Conservation (phyloP, 2,113 vertebrate genomes). For the Ciconia maguari region DNA sequence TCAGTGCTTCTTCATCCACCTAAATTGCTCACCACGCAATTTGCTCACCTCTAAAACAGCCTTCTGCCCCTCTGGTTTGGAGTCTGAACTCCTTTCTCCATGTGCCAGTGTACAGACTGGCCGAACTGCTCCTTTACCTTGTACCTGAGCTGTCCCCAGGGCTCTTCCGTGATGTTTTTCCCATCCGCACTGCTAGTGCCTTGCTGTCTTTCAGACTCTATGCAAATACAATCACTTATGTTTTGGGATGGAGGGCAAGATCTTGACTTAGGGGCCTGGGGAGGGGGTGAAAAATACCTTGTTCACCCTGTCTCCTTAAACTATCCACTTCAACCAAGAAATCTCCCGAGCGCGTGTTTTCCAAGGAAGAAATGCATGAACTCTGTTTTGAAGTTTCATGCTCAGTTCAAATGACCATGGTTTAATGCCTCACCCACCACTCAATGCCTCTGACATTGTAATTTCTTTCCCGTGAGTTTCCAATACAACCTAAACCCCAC, state of each 20-base stretch:
- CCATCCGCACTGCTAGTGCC: neutral
- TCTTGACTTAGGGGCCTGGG: neutral
- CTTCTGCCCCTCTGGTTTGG: neutral
- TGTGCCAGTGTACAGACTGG: neutral
- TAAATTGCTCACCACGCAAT: neutral
- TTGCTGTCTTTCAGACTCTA: neutral
- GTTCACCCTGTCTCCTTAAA: neutral
- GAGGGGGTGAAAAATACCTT: neutral
- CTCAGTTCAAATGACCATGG: neutral
- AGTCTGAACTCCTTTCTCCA: neutral
- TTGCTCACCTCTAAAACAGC: neutral
- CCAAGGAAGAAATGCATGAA: neutral
- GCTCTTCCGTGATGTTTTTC: neutral
- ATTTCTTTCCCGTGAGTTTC: neutral
- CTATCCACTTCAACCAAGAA: neutral
- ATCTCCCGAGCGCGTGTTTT: neutral
- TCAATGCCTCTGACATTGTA: neutral
- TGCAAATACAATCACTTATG: neutral
- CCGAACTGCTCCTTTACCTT: neutral
- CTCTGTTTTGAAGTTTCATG: neutral
- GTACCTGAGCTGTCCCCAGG: neutral
- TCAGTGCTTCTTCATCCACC: neutral
- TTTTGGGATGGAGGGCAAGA: neutral
- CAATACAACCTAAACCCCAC: neutral
- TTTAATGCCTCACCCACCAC: neutral